phyloP scores from a whole-genome alignment of 1,140 invertebrate species.

The Andrena cerasifolii region DNA sequence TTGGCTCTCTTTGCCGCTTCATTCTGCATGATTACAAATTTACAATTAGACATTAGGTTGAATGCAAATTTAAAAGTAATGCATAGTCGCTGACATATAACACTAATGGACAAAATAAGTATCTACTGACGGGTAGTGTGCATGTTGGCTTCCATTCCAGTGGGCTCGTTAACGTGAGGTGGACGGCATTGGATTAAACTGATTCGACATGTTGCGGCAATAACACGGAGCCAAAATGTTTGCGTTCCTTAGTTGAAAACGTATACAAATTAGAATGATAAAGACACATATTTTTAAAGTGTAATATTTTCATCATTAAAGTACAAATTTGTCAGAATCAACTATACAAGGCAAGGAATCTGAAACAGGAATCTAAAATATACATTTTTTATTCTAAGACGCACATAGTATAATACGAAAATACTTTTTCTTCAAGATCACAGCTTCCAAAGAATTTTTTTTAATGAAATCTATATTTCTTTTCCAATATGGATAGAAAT shows the following conservation, averaged over 20 bases:
- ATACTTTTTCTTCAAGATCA: too few species aligned
- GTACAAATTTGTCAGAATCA: background rate
- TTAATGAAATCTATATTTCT: too few species aligned
- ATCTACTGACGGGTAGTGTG: constrained; percentile 30
- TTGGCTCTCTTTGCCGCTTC: background rate
- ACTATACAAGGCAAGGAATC: background rate
- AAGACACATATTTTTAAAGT: background rate
- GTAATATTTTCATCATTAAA: background rate
- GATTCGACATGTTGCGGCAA: constrained; percentile 74
- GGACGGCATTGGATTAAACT: constrained; percentile 78
- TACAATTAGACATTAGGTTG: constrained; percentile 13
- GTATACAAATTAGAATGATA: background rate
- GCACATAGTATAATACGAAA: too few species aligned
- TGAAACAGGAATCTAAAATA: too few species aligned
- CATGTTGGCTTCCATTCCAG: constrained; percentile 60
- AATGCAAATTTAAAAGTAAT: constrained; percentile 32
- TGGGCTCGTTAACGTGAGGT: constrained; percentile 71
- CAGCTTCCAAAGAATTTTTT: too few species aligned
- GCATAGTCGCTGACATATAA: background rate
- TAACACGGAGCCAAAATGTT: constrained; percentile 67
- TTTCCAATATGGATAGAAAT: too few species aligned
- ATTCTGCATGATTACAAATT: background rate
- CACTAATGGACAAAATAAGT: constrained; percentile 25
- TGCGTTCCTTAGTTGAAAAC: constrained; percentile 29
- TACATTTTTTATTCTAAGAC: too few species aligned